Percentiles rank a stretch among this genome's conserved stretches.
phyloP scores from a whole-genome alignment of 2,797 vertebrate genomes.

The Danio choprae region DNA sequence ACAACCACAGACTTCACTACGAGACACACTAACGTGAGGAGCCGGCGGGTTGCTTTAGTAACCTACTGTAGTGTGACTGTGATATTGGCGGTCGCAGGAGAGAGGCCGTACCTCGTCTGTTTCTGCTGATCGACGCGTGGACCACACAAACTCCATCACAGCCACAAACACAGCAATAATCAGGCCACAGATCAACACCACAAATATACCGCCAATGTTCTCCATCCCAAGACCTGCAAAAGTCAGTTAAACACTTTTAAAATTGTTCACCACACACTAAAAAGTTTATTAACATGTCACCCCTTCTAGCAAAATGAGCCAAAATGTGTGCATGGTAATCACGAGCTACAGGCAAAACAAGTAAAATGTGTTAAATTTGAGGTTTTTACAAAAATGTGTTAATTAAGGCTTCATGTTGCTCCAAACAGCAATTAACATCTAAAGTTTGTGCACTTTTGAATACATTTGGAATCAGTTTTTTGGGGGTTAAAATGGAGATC shows the following conservation, averaged over 20 bases:
- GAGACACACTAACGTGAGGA: conserved; percentile 50
- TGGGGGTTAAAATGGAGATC: too few relatives aligned
- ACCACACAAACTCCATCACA: conserved; percentile 95
- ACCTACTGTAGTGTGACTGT: conserved; percentile 84
- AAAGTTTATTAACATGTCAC: too few relatives aligned
- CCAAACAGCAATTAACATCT: too few relatives aligned
- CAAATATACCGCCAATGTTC: conserved; percentile 94
- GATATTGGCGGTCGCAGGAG: conserved; percentile 76
- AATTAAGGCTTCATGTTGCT: too few relatives aligned
- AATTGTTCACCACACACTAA: not conserved
- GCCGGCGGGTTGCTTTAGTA: conserved; percentile 74
- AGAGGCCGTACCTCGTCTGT: conserved; percentile 89
- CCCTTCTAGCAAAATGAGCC: too few relatives aligned
- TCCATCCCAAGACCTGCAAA: conserved; percentile 90
- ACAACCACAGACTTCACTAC: conserved; percentile 46
- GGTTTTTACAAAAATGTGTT: too few relatives aligned
- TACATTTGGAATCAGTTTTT: too few relatives aligned
- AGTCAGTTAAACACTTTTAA: conserved; percentile 7
- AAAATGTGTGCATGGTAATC: too few relatives aligned
- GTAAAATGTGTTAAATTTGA: too few relatives aligned
- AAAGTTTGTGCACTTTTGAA: too few relatives aligned
- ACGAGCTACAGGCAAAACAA: too few relatives aligned
- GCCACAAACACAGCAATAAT: conserved; percentile 94
- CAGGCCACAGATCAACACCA: conserved; percentile 92
- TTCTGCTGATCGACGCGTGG: conserved; percentile 89